phyloP scores from a whole-genome alignment of 2,797 vertebrate genomes.

The Cossypha polioptera region DNA sequence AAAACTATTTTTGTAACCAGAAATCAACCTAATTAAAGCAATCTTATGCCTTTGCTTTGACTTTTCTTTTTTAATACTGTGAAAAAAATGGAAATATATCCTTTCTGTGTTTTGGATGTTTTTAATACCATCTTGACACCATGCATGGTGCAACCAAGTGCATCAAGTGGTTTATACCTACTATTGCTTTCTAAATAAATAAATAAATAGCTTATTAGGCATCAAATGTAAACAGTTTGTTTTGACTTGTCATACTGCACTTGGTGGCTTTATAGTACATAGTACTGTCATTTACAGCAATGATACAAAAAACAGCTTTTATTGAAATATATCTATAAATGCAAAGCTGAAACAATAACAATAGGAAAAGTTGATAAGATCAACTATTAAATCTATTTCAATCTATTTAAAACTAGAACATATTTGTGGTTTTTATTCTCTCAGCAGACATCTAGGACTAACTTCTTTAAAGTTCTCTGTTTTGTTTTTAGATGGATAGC shows the following conservation, averaged over 20 bases:
- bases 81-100: background rate
- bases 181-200: background rate
- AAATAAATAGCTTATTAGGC: background rate
- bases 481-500: background rate
- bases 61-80: background rate
- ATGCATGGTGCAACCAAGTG: background rate
- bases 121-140: background rate
- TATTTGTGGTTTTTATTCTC: background rate
- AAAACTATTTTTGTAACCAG: background rate
- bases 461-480: background rate
- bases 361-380: background rate
- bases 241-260: background rate
- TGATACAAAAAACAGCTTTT: background rate
- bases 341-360: background rate
- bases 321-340: background rate
- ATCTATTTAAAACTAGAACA: background rate
- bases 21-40: background rate
- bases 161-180: background rate
- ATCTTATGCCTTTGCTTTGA: background rate
- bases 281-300: background rate
- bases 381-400: too few relatives aligned
- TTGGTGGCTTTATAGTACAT: background rate
- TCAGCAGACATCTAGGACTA: background rate
- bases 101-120: background rate
- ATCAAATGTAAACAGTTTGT: background rate